A percentile compares a stretch with the other conserved stretches of the same genome.
These are phyloP conservation scores for Palythoa caribaeorum DNA, from an alignment of 92 coral and sea anemone genomes.

Conservation along the genomic window DNA sequence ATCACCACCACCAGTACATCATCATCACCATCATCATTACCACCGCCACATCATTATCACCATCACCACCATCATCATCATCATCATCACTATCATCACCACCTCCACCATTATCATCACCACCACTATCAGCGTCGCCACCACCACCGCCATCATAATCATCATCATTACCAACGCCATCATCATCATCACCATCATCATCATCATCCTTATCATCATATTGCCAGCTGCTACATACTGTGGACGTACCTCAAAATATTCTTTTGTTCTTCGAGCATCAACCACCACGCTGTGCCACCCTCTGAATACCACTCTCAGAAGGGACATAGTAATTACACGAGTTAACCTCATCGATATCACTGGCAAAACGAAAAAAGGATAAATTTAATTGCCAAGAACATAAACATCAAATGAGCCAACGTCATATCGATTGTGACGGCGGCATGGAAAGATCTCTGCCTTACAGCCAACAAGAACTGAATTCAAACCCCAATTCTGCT, in stretches of 20 bases:
- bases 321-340: slow-evolving; percentile 81
- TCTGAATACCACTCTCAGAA: slow-evolving; percentile 84
- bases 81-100: not conserved
- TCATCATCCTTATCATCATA: not conserved
- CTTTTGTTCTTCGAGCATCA: slow-evolving; percentile 93
- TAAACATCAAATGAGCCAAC: not conserved
- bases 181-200: not conserved
- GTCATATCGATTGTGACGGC: too few species aligned
- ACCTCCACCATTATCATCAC: not conserved
- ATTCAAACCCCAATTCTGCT: too few species aligned
- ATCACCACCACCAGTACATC: not conserved
- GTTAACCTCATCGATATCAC: slow-evolving; percentile 79
- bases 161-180: not conserved
- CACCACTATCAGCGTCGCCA: not conserved
- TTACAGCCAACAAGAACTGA: too few species aligned
- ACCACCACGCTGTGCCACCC: slow-evolving; percentile 94
- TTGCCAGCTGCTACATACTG: not conserved
- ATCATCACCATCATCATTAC: not conserved
- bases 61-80: not conserved
- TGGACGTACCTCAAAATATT: slow-evolving; percentile 89
- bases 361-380: slow-evolving; percentile 16
- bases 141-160: too few species aligned
- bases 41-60: not conserved
- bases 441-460: too few species aligned
- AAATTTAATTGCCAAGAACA: not conserved